Base-by-base conservation (phyloP, 2,888 invertebrate genomes). In the Iselma pallidipennis region DNA sequence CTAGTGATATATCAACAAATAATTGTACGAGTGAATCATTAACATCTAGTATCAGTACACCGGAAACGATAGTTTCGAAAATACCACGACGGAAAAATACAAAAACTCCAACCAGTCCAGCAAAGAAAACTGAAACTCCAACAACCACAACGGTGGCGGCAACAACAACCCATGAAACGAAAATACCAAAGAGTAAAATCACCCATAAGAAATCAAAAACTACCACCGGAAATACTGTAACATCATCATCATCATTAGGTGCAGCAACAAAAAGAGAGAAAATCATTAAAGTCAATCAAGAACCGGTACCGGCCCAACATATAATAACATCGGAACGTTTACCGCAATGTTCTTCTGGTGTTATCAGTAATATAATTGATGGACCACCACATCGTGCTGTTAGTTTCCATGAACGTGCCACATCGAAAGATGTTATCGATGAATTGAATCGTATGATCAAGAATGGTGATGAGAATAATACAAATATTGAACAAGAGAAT, bases 371-470 rank as follows among this genome's bases (percentile, higher is more conserved):
- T 64, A 81, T 82, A 12, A 82, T 82, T 29, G 81, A 81, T 54
- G 87, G 87, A 60, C 82, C 82, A 0, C 82, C 82, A 0, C 81
- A 85, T 70, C 83, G 89, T 71, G 87, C 86, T 7, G 80, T 89
- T 61, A 89, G 89, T 80, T 90, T 90, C 75, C 90, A 89, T 72
- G 90, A 90, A 75, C 85, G 88, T 64, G 89, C 90, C 12, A 89
- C 90, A 33, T 90, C 90, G 48, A 90, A 90, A 76, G 90, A 91
- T 76, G 89, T 91, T 56, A 90, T 91, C 70, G 90, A 91, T 72
- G 90, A 90, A 75, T 82, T 91, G 16, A 90, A 91, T 77, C 85
- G 86, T 54, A 86, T 87, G 85, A 86, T 86, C 59, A 82, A 84
- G 51, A 86, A 85, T 70, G 86, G 85, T 2, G 85, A 85, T 57